Conservation (phyloP, 2,797 vertebrate species). For the Meriones psammophilus region DNA sequence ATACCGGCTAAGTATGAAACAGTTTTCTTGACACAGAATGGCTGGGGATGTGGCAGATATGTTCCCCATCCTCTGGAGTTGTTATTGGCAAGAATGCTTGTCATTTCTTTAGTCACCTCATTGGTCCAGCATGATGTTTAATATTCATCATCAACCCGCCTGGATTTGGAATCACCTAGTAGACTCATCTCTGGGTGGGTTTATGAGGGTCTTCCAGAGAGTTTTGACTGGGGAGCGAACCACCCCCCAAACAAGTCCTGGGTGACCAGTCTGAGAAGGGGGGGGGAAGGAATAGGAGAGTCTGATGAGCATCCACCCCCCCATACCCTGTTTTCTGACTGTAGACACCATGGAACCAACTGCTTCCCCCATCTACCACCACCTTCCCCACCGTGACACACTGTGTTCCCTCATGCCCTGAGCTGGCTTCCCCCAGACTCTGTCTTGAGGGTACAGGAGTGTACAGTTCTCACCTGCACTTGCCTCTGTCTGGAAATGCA, state of each 20-base stretch:
- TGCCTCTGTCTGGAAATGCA: constrained; percentile 7
- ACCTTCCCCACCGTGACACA: neutral
- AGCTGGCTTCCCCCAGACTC: neutral
- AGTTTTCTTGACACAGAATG: neutral
- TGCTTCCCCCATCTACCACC: too few relatives aligned
- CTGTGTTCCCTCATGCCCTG: neutral
- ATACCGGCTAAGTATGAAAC: neutral
- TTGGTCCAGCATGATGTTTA: neutral
- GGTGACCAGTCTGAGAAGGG: neutral
- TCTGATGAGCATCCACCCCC: neutral
- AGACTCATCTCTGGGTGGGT: neutral
- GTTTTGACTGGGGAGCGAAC: neutral
- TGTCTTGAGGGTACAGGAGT: neutral
- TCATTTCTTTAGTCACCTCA: neutral
- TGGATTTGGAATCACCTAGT: neutral
- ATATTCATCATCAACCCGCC: neutral
- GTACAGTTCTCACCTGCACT: neutral
- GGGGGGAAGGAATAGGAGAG: neutral
- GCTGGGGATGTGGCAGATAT: neutral
- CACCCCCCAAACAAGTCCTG: neutral
- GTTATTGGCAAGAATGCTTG: neutral
- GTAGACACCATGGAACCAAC: neutral
- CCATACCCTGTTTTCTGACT: neutral
- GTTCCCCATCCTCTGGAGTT: neutral
- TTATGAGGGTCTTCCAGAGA: neutral